Conservation (phyloP, 2,113 vertebrate species). For the Pollachius pollachius region DNA sequence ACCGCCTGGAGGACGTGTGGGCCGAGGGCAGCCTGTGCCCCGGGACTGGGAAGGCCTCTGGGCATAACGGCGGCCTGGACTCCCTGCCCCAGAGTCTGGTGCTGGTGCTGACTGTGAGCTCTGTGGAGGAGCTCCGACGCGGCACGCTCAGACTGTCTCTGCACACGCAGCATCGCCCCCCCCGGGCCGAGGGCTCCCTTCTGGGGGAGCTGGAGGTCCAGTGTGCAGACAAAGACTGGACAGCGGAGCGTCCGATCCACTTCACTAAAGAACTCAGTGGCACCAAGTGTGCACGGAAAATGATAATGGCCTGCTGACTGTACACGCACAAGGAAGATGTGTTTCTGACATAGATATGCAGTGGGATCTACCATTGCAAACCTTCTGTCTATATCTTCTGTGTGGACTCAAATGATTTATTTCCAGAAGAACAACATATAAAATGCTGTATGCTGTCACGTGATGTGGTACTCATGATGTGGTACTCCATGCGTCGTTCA, state of each 20-base stretch:
- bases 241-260: slow-evolving; percentile 26
- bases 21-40: slow-evolving; percentile 65
- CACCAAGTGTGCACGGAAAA: slow-evolving; percentile 54
- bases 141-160: slow-evolving; percentile 62
- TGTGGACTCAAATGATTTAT: not conserved
- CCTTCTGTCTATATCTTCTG: not conserved
- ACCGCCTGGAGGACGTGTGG: slow-evolving; percentile 55
- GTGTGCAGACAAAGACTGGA: slow-evolving; percentile 69
- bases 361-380: not conserved
- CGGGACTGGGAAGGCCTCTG: not conserved
- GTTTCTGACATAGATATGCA: not conserved
- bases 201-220: slow-evolving; percentile 72
- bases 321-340: not conserved
- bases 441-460: not conserved
- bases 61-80: slow-evolving; percentile 34
- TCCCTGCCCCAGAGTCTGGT: slow-evolving; percentile 35
- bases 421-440: not conserved
- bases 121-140: slow-evolving; percentile 61
- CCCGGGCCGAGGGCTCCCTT: slow-evolving; percentile 28
- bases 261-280: slow-evolving; percentile 65
- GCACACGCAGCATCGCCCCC: slow-evolving; percentile 42
- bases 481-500: not conserved
- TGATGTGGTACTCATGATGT: too few species aligned
- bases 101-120: slow-evolving; percentile 59
- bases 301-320: slow-evolving; percentile 44